Evolutionary conservation across 1,140 invertebrate species (phyloP), one percentile per base, ranked within the genome.

Genomic region (Drosophila setifemur): DNA sequence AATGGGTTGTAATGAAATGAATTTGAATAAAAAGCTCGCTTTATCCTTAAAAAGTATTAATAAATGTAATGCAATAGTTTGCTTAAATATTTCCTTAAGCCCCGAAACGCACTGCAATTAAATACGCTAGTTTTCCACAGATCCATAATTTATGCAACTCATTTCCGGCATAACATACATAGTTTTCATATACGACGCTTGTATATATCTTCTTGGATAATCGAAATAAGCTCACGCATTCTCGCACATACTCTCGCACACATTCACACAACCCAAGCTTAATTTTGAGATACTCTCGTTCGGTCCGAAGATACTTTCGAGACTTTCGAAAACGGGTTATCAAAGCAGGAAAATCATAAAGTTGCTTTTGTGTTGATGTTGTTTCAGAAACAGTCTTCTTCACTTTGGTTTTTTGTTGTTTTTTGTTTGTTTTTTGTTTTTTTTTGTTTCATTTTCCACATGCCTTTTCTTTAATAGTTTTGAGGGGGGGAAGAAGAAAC

Each of bases 311-410:
- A 25, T 11, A 23, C 6, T 42, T 40, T 39, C 12, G 31, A 6
- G 9, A 42, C 25, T 60, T 60, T 60, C 49, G 23, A 40, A 58
- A 58, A 58, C 48, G 5, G 40, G 44, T 48, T 42, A 11, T 42
- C 4, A 45, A 45, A 45, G 45, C 28, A 12, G 16, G n/a, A 50
- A 49, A 45, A 19, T 29, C 16, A 14, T 12, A 58, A 28, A 28
- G 9, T 25, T 53, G 31, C 23, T 5, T 25, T 47, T 40, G n/a
- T 37, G 21, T 43, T 19, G 18, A 29, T 45, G 11, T 42, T 43
- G 72, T 69, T 63, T 74, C 63, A 78, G 61, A 86, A 85, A 81
- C 81, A 86, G 81, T 85, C 81, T 86, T 74, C 73, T 75, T 73
- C 57, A 47, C 35, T 43, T 25, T 55, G 45, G 40, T 7, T 39